These are phyloP conservation scores for Lepisosteus osseus DNA, from an alignment of 2,113 vertebrate genomes.

Conservation along the genomic window DNA sequence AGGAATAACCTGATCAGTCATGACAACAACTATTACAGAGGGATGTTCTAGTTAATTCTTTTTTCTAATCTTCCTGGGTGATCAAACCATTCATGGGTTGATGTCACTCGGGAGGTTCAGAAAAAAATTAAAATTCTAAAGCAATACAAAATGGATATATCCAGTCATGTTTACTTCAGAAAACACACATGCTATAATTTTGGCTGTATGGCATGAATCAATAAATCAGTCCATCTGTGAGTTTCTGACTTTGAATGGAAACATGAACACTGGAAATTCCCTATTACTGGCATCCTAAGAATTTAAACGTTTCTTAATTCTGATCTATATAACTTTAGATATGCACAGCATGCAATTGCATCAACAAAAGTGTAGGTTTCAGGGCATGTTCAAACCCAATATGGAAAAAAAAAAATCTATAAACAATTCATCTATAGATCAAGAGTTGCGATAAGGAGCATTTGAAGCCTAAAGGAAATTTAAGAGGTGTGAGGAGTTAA, in stretches of 20 bases:
- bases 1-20: too few relatives aligned
- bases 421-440: slow-evolving; percentile 54
- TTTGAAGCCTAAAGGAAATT: slow-evolving; percentile 47
- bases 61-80: too few relatives aligned
- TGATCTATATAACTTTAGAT: slow-evolving; percentile 38
- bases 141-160: too few relatives aligned
- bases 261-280: neutral
- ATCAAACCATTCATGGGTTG: too few relatives aligned
- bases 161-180: too few relatives aligned
- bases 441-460: slow-evolving; percentile 45
- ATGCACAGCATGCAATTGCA: slow-evolving; percentile 33
- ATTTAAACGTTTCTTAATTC: neutral
- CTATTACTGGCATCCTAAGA: neutral
- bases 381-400: slow-evolving; percentile 56
- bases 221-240: too few relatives aligned
- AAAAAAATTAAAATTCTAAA: too few relatives aligned
- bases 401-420: slow-evolving; percentile 55
- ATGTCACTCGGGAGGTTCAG: too few relatives aligned
- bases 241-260: neutral
- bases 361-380: slow-evolving; percentile 35
- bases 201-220: too few relatives aligned
- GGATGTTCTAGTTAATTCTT: too few relatives aligned
- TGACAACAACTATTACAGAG: too few relatives aligned
- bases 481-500: slow-evolving; percentile 40
- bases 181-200: too few relatives aligned